Conservation (phyloP, 2,797 vertebrate species). For the Erpetoichthys calabaricus region DNA sequence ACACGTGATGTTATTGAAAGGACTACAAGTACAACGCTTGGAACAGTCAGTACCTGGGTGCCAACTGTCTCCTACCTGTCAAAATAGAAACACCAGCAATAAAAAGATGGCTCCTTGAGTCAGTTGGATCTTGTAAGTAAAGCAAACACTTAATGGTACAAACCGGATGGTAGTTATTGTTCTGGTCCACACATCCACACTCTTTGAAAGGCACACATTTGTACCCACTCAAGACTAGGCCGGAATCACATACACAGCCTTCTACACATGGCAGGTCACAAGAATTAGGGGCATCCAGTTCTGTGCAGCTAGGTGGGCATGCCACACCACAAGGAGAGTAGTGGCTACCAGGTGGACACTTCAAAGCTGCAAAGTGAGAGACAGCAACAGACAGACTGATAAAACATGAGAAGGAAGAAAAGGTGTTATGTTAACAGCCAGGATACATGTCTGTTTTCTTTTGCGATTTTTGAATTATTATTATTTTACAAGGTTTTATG, state of each 20-base stretch:
- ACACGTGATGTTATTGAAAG: conserved; percentile 41
- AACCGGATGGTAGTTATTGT: conserved; percentile 56
- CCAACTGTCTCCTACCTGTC: conserved; percentile 65
- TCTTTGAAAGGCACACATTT: conserved; percentile 54
- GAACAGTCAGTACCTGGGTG: conserved; percentile 51
- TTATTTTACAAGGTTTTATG: no score
- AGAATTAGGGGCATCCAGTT: conserved; percentile 25
- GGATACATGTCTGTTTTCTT: no score
- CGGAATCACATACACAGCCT: conserved; percentile 66
- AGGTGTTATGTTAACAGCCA: no score
- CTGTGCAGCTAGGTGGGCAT: conserved; percentile 60
- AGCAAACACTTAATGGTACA: conserved; percentile 15
- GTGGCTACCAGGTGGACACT: conserved; percentile 57
- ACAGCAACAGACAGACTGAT: background rate
- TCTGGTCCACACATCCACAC: conserved; percentile 62
- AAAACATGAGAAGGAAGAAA: background rate
- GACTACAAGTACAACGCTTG: conserved; percentile 57
- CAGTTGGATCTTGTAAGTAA: background rate
- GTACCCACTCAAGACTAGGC: conserved; percentile 64
- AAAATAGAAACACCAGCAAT: conserved; percentile 10
- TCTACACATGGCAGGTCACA: conserved; percentile 60
- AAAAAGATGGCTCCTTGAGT: background rate
- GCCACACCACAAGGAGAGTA: conserved; percentile 54
- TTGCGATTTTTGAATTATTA: no score
- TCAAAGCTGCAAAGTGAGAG: conserved; percentile 45